Conservation (phyloP, 2,888 invertebrate genomes). For the Ctenicera cuprea region DNA sequence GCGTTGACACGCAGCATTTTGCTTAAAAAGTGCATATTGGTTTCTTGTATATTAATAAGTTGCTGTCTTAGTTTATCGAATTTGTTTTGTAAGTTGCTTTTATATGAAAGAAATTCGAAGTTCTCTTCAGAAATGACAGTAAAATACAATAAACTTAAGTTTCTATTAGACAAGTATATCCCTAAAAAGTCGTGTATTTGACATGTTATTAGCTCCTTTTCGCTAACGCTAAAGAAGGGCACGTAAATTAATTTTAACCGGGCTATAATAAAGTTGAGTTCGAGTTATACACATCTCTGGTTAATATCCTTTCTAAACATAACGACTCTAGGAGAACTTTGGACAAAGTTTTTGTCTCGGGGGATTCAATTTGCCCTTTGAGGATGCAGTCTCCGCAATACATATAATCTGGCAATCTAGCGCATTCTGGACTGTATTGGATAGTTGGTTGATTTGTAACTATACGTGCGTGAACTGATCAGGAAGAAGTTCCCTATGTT, state of each 20-base stretch:
- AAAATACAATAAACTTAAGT: too few species aligned
- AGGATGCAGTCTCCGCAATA: background rate
- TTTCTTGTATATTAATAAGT: too few species aligned
- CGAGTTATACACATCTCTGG: slow-evolving; percentile 1
- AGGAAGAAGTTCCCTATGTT: background rate
- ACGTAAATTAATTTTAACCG: slow-evolving; percentile 5
- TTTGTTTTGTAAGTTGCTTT: too few species aligned
- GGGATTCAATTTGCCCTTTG: slow-evolving; percentile 7
- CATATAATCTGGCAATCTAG: slow-evolving; percentile 9
- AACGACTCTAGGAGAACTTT: background rate
- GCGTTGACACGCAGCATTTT: too few species aligned
- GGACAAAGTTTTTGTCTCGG: slow-evolving; percentile 14
- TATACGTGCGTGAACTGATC: slow-evolving; percentile 20
- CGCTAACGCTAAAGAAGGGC: background rate
- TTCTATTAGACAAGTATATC: too few species aligned
- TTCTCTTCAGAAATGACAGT: too few species aligned
- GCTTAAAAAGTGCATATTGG: too few species aligned
- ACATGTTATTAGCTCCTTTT: too few species aligned
- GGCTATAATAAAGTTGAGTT: background rate
- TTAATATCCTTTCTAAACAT: slow-evolving; percentile 10
- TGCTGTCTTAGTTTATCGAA: too few species aligned
- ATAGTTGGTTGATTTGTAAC: slow-evolving; percentile 15
- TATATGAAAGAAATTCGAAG: too few species aligned
- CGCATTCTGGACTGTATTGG: background rate
- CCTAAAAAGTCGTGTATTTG: too few species aligned